These are phyloP conservation scores for Luperina nickerlii DNA, from an alignment of 2,888 invertebrate species.

Conservation along the genomic window DNA sequence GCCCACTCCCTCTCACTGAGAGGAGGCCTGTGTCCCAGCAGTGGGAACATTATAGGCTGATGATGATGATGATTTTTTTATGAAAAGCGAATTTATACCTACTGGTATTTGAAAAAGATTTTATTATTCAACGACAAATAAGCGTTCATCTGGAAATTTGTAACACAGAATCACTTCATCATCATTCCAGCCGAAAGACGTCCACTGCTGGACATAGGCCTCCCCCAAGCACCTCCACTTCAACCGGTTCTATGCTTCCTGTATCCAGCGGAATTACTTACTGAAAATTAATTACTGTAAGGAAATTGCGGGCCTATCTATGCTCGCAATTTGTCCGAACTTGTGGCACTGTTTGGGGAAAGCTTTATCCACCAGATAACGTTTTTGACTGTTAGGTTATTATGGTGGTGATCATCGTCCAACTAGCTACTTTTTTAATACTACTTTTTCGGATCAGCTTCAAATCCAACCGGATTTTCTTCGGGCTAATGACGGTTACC, in stretches of 20 bases:
- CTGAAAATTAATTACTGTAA: background rate
- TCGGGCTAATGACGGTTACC: too few species aligned
- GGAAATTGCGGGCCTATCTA: background rate
- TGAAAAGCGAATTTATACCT: background rate
- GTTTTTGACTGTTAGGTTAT: too few species aligned
- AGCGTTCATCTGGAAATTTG: background rate
- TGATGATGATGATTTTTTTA: too few species aligned
- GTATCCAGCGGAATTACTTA: background rate
- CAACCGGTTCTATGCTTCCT: background rate
- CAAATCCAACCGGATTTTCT: background rate
- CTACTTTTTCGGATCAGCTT: background rate
- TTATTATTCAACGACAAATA: background rate
- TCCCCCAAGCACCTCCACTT: too few species aligned
- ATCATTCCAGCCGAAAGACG: background rate
- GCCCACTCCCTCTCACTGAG: too few species aligned
- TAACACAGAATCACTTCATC: background rate
- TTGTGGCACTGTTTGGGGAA: background rate
- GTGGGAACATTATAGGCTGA: too few species aligned
- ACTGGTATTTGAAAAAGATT: too few species aligned
- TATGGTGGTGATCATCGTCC: too few species aligned
- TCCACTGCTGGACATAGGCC: background rate
- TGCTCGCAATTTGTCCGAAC: background rate
- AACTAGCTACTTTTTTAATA: too few species aligned
- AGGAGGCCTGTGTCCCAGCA: too few species aligned
- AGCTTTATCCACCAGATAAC: background rate